Conservation (phyloP, 2,888 invertebrate genomes). For the Theodoxus fluviatilis region DNA sequence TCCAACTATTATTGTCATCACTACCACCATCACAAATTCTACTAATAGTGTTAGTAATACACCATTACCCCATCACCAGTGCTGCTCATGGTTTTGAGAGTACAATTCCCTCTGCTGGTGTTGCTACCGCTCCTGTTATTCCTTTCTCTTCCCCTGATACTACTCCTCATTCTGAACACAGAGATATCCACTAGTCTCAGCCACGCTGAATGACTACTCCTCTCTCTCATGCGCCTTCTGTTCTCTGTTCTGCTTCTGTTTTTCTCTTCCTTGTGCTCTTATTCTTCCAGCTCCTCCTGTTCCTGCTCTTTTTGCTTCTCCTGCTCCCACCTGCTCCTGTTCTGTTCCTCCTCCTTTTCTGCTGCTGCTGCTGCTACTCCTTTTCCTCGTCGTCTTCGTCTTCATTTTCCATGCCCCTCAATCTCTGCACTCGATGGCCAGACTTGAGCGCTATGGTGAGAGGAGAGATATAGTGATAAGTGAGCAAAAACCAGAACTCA, state of each 20-base stretch:
- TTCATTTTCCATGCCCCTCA: background rate
- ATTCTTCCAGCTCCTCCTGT: too few species aligned
- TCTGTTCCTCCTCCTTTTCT: background rate
- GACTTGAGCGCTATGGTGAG: too few species aligned
- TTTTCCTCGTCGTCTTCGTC: background rate
- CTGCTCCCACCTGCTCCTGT: background rate
- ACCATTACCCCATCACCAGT: too few species aligned
- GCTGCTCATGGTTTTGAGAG: too few species aligned
- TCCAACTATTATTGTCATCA: constrained; percentile 10
- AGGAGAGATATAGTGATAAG: too few species aligned
- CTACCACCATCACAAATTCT: constrained; percentile 6
- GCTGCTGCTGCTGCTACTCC: background rate
- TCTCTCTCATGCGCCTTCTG: constrained; percentile 3
- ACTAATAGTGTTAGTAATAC: constrained; percentile 12
- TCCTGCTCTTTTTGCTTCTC: background rate
- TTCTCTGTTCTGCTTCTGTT: background rate
- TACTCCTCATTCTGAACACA: background rate
- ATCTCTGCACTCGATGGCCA: too few species aligned
- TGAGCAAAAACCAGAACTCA: too few species aligned
- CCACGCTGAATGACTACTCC: background rate
- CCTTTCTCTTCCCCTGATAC: too few species aligned
- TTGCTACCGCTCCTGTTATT: background rate
- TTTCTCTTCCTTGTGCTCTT: background rate
- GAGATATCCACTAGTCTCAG: too few species aligned
- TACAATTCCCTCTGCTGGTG: background rate